Base-by-base conservation (phyloP, 2,797 vertebrate species). In the Pangasius krempfi region DNA sequence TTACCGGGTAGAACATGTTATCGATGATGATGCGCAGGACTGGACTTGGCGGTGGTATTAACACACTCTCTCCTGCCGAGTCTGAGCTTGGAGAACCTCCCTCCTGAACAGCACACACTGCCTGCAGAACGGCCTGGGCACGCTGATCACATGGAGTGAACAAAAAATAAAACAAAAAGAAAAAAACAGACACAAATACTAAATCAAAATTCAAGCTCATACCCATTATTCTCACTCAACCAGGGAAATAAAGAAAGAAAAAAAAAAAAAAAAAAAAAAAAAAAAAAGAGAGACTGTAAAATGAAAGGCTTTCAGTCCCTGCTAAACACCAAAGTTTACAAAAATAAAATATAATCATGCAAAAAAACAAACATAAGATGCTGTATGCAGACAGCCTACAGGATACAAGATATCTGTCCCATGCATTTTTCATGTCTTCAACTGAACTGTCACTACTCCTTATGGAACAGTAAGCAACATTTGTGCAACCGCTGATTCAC, bases 1-100 rank as follows among this genome's bases (percentile, higher is more conserved):
- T 99, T 88, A 99, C 98, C 1, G 98, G 98, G 94, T 99, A 99
- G 95, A 99, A 99, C 98, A 99, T 99, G 93, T 99, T 99, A 95
- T 99, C 98, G 89, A 99, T 99, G 92, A 99, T 99, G 94, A 99
- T 99, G 95, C 98, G 95, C 90, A 99, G 96, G 37, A 99, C 98
- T 2, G 98, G 98, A 93, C 98, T 99, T 88, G 98, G 98, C 50
- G 98, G 97, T 3, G 98, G 98, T 91, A 97, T 97, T 73, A 98
- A 94, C 33, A 97, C 96, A 70, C 94, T 96, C 92, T 99, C 98
- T 86, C 98, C 97, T 9, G 97, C 95, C 10, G 97, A 96, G 89
- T 98, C 98, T 2, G 97, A 98, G 79, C 97, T 97, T 14, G 97
- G 96, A 91, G 98, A 98, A 13, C 97, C 97, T 83, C 97, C 97